Conservation (phyloP, 2,888 invertebrate species). For the Agrotis puta region DNA sequence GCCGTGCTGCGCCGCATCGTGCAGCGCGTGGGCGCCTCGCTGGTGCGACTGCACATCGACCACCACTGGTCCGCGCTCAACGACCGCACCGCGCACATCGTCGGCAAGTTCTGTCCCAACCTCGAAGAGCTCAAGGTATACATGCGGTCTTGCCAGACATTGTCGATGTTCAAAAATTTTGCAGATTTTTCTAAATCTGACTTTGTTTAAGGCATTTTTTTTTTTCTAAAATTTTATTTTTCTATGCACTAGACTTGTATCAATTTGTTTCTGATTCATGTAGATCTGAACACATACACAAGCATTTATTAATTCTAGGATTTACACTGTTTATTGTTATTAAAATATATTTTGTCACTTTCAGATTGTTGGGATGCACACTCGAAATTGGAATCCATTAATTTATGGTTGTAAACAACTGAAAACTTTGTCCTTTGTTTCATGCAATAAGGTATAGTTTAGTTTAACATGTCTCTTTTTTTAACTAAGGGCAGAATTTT, state of each 20-base stretch:
- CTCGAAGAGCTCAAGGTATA: slow-evolving; percentile 86
- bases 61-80: slow-evolving; percentile 86
- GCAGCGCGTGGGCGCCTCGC: slow-evolving; percentile 85
- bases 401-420: slow-evolving; percentile 88
- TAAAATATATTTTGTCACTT: slow-evolving; percentile 52
- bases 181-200: no score
- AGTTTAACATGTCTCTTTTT: slow-evolving; percentile 1
- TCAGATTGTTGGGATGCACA: slow-evolving; percentile 86
- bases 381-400: slow-evolving; percentile 89
- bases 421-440: slow-evolving; percentile 85
- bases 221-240: no score
- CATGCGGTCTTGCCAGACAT: no score
- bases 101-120: slow-evolving; percentile 91
- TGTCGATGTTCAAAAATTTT: no score
- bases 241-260: no score
- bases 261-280: no score
- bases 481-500: not conserved
- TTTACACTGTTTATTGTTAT: not conserved
- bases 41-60: slow-evolving; percentile 88
- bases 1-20: slow-evolving; percentile 89
- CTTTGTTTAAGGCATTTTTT: no score
- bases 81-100: slow-evolving; percentile 89
- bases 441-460: slow-evolving; percentile 84
- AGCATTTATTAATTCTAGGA: no score
- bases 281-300: no score